Conservation (phyloP, 1,140 invertebrate genomes). For the Brachionus angularis region DNA sequence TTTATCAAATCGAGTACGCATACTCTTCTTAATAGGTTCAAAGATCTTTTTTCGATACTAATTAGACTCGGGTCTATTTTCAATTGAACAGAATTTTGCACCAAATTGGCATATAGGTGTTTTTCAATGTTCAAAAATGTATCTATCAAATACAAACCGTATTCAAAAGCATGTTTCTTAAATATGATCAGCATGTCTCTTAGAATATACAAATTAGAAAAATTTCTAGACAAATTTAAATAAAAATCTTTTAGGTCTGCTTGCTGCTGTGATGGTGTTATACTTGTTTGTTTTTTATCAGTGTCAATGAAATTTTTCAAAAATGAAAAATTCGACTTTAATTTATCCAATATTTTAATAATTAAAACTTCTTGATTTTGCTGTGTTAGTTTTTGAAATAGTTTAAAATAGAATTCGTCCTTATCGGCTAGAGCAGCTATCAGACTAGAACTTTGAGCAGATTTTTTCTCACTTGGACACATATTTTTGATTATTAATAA, state of each 20-base stretch:
- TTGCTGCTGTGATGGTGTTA: neutral
- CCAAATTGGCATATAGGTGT: constrained; percentile 11
- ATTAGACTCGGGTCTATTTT: neutral
- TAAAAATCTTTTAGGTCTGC: constrained; percentile 10
- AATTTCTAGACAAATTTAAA: constrained; percentile 2
- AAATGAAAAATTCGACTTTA: constrained; percentile 6
- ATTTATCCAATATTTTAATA: constrained; percentile 11
- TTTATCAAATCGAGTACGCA: constrained; percentile 12
- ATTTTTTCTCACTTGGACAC: neutral
- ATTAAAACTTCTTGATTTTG: neutral
- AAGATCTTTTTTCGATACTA: constrained; percentile 9
- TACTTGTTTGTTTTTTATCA: neutral
- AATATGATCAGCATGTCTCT: neutral
- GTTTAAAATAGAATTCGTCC: neutral
- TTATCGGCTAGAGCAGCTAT: neutral
- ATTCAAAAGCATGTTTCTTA: constrained; percentile 13
- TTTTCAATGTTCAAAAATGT: constrained; percentile 28
- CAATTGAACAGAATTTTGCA: neutral
- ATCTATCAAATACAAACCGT: constrained; percentile 33
- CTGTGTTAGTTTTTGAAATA: neutral
- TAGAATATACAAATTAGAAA: neutral
- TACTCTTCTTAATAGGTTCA: neutral
- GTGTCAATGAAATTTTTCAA: constrained; percentile 10
- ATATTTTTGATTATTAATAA: constrained; percentile 7
- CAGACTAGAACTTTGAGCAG: neutral